Conservation (phyloP, 2,888 invertebrate species). For the Ceriagrion tenellum region DNA sequence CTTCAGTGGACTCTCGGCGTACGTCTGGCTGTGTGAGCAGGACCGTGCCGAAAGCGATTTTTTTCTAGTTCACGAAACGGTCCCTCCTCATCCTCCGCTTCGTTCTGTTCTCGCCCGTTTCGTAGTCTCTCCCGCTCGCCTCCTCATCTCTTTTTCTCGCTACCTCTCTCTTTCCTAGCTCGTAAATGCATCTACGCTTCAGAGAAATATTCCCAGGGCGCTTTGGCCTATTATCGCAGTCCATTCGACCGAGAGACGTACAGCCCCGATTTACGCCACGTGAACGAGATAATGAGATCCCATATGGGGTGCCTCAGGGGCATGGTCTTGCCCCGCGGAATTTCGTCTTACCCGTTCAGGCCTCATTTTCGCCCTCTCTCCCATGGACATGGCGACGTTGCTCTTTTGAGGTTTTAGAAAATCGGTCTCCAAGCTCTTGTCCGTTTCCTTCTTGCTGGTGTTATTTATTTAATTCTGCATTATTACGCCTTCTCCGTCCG, state of each 20-base stretch:
- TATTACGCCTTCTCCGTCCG: not conserved
- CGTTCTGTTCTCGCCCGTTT: not conserved
- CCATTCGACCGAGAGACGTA: slow-evolving; percentile 34
- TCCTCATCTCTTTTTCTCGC: not conserved
- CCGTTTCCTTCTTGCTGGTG: slow-evolving; percentile 16
- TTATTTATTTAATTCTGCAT: slow-evolving; percentile 28
- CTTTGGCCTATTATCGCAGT: slow-evolving; percentile 34
- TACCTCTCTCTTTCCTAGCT: not conserved
- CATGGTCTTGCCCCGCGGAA: not conserved
- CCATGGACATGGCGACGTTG: not conserved
- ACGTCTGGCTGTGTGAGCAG: not conserved
- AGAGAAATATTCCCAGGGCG: slow-evolving; percentile 5
- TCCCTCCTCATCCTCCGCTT: not conserved
- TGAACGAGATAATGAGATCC: slow-evolving; percentile 36
- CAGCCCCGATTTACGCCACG: slow-evolving; percentile 17
- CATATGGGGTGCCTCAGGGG: slow-evolving; percentile 19
- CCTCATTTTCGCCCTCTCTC: not conserved
- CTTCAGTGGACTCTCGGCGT: not conserved
- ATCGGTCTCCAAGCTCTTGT: not conserved
- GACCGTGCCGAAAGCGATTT: not conserved
- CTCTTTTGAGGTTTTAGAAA: slow-evolving; percentile 11
- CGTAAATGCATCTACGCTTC: slow-evolving; percentile 28
- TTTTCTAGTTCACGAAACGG: slow-evolving; percentile 6
- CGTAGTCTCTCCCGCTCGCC: not conserved
- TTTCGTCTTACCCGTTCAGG: not conserved